Percentiles rank a stretch among this genome's conserved stretches.
Conservation (phyloP, 2,888 invertebrate genomes). For the Drosophila infuscata region DNA sequence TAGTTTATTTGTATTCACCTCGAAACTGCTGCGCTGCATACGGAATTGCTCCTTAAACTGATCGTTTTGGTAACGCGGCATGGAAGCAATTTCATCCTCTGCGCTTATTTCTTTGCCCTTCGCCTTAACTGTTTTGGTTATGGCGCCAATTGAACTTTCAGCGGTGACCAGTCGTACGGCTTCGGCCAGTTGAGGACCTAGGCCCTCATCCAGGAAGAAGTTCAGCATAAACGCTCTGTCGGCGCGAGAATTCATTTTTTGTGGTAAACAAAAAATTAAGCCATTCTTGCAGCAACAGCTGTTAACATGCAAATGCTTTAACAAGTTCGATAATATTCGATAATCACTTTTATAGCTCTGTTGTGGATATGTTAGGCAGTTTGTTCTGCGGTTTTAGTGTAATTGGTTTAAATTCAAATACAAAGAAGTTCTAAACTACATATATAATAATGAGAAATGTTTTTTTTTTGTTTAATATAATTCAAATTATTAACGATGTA, state of each 20-base stretch:
- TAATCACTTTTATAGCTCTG: background rate
- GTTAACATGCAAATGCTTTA: background rate
- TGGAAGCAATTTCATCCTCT: background rate
- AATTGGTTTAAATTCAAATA: background rate
- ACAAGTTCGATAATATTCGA: background rate
- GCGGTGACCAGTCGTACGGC: constrained; percentile 35
- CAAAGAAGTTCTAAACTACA: background rate
- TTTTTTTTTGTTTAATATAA: background rate
- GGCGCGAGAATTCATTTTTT: constrained; percentile 38
- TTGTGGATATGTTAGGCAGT: background rate
- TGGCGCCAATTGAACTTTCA: constrained; percentile 14
- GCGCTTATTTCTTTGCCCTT: background rate
- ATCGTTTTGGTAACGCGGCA: constrained; percentile 34
- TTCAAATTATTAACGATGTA: background rate
- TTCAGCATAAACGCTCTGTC: constrained; percentile 49
- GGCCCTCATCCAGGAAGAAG: constrained; percentile 54
- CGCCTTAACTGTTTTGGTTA: background rate
- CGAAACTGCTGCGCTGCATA: constrained; percentile 54
- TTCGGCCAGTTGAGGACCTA: constrained; percentile 43
- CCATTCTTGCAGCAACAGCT: constrained; percentile 16
- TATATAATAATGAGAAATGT: background rate
- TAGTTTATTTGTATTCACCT: constrained; percentile 17
- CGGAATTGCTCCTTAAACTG: constrained; percentile 56
- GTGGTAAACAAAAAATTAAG: constrained; percentile 11
- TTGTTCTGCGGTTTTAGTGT: background rate